phyloP scores from a whole-genome alignment of 2,113 vertebrate genomes.

The Paedocypris sp. region DNA sequence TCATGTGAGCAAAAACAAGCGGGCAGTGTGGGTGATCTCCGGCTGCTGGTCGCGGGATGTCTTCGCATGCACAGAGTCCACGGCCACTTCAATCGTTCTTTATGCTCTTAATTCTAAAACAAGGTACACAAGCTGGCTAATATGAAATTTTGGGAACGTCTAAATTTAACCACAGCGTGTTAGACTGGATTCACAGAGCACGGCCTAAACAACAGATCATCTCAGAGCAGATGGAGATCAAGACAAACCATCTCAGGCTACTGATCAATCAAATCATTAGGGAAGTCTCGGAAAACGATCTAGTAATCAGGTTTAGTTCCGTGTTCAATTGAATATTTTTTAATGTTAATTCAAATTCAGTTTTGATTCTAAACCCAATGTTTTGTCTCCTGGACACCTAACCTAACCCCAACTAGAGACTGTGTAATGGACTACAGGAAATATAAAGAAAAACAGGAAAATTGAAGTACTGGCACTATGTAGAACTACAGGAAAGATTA shows the following conservation, averaged over 20 bases:
- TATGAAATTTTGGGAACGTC: slow-evolving; percentile 39
- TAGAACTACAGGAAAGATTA: no score
- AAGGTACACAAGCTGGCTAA: slow-evolving; percentile 47
- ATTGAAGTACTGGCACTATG: no score
- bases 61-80: slow-evolving; percentile 7
- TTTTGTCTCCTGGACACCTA: no score
- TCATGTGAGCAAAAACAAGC: slow-evolving; percentile 46
- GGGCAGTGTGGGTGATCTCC: not conserved
- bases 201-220: not conserved
- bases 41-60: not conserved
- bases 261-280: no score
- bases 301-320: no score
- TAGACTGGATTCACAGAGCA: not conserved
- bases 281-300: no score
- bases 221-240: slow-evolving; percentile 1
- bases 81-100: slow-evolving; percentile 41
- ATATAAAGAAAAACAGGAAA: no score
- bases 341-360: no score
- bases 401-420: no score
- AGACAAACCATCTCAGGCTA: slow-evolving; percentile 24
- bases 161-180: slow-evolving; percentile 38
- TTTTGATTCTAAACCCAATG: no score
- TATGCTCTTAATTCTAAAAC: slow-evolving; percentile 53
- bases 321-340: no score
- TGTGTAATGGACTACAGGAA: no score